Evolutionary conservation across 2,797 vertebrate species (phyloP).

Genomic region (Spinibarbus caldwelli): DNA sequence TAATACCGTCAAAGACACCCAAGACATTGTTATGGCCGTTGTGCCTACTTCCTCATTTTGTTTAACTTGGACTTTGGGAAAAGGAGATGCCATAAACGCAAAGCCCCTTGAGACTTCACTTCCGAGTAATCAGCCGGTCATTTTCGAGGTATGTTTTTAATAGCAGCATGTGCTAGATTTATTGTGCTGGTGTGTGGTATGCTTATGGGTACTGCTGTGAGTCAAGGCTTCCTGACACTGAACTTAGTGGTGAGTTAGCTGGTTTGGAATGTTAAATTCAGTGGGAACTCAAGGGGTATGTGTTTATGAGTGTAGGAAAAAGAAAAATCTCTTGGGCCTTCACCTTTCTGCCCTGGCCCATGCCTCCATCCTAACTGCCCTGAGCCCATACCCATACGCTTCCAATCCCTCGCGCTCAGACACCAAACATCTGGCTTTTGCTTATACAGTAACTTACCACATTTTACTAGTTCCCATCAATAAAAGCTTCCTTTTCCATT

Average conservation of each 20-base stretch:
- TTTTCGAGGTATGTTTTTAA: constrained; percentile 46
- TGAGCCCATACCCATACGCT: constrained; percentile 53
- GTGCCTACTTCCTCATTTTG: constrained; percentile 48
- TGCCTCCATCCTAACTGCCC: constrained; percentile 36
- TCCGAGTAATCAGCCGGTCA: constrained; percentile 25
- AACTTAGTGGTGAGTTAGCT: constrained; percentile 67
- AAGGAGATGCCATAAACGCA: neutral
- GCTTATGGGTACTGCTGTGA: constrained; percentile 58
- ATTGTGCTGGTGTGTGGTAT: constrained; percentile 26
- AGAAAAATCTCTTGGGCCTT: constrained; percentile 64
- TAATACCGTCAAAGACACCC: constrained; percentile 64
- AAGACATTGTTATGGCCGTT: constrained; percentile 63
- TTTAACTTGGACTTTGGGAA: constrained; percentile 60
- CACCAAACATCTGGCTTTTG: constrained; percentile 48
- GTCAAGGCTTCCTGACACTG: constrained; percentile 66
- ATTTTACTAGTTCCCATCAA: constrained; percentile 47
- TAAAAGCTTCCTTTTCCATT: constrained; percentile 41
- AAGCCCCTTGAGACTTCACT: constrained; percentile 7
- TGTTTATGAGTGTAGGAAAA: constrained; percentile 57
- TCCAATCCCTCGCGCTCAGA: constrained; percentile 53
- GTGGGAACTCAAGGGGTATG: constrained; percentile 71
- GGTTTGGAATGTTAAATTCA: constrained; percentile 74
- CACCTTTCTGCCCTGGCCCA: constrained; percentile 55
- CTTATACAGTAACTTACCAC: constrained; percentile 27
- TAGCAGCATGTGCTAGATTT: constrained; percentile 30